phyloP scores from a whole-genome alignment of 2,888 invertebrate species.

The Melanargia galathea region DNA sequence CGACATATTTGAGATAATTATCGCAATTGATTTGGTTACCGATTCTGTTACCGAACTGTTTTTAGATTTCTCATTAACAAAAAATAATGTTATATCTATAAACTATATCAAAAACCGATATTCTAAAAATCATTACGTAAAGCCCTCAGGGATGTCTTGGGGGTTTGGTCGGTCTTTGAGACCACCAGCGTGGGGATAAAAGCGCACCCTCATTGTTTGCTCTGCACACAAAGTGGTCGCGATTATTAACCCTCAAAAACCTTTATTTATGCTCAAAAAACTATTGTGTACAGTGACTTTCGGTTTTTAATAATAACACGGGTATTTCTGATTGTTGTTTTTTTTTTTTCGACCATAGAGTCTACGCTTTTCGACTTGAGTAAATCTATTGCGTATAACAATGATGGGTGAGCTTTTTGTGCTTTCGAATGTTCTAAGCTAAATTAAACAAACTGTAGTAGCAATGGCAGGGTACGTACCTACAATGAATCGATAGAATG shows the following conservation, averaged over 20 bases:
- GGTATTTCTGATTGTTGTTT: neutral
- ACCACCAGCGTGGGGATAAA: constrained; percentile 56
- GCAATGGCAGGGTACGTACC: too few relatives aligned
- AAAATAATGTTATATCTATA: too few relatives aligned
- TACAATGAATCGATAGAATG: too few relatives aligned
- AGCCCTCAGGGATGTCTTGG: constrained; percentile 26
- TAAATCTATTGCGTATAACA: neutral
- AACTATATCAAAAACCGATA: constrained; percentile 1
- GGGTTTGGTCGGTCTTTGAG: constrained; percentile 33
- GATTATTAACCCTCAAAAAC: constrained; percentile 35
- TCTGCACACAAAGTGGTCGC: constrained; percentile 44
- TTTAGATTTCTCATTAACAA: too few relatives aligned
- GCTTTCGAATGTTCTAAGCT: neutral
- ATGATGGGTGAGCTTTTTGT: neutral
- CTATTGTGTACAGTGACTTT: constrained; percentile 27
- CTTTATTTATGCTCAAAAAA: constrained; percentile 12
- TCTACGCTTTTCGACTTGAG: neutral
- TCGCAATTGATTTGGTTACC: too few relatives aligned
- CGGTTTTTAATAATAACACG: constrained; percentile 12
- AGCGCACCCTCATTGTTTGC: constrained; percentile 60
- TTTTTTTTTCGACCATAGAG: neutral
- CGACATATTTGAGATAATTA: too few relatives aligned
- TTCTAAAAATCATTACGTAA: constrained; percentile 27
- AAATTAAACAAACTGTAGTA: too few relatives aligned
- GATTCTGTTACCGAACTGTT: too few relatives aligned